Base-by-base conservation (phyloP, 2,113 vertebrate species). In the Rhinopomastus cyanomelas region DNA sequence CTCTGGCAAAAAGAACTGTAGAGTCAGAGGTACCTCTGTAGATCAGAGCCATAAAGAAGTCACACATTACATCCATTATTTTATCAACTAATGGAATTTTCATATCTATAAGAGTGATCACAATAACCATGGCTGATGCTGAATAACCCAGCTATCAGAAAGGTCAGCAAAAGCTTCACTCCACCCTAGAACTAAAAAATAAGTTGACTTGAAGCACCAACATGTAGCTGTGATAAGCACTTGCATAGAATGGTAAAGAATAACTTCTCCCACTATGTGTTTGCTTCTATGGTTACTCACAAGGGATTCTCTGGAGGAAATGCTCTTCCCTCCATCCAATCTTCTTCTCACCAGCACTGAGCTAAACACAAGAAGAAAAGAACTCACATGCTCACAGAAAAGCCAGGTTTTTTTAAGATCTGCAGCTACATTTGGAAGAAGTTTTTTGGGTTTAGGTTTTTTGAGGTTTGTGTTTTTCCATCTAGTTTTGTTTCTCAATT, bases 291-390 rank as follows among this genome's bases (percentile, higher is more conserved):
- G 8, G 10, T 85, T 76, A 72, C 17, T 91, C 55, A 32, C 23
- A 84, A 42, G 9, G 14, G 42, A 66, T 12, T 74, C 2, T 0
- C 2, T 0, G 8, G 60, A 79, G 20, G 17, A 79, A 72, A 52
- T 0, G 26, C 5, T 8, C 72, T 42, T 11, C 0, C 5, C 14
- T 5, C 23, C 26, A 42, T 42, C 6, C 42, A 51, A 30, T 39
- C 16, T 10, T 4, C 11, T 68, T 69, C 77, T 68, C 10, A 72
- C 12, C n/a, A 81, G 8, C 36, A 42, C 34, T 52, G 49, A 23
- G 13, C 16, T 65, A 13, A 1, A 3, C 9, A 44, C 25, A 69
- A 74, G n/a, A 6, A 59, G 30, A 9, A 16, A 2, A 11, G 32
- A 21, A 42, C 39, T 42, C 39, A 12, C 11, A 42, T 42, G 39